Percentiles rank a stretch among this genome's conserved stretches.
These are phyloP conservation scores for Drosophila algonquin DNA, from an alignment of 2,888 invertebrate genomes.

Conservation along the genomic window DNA sequence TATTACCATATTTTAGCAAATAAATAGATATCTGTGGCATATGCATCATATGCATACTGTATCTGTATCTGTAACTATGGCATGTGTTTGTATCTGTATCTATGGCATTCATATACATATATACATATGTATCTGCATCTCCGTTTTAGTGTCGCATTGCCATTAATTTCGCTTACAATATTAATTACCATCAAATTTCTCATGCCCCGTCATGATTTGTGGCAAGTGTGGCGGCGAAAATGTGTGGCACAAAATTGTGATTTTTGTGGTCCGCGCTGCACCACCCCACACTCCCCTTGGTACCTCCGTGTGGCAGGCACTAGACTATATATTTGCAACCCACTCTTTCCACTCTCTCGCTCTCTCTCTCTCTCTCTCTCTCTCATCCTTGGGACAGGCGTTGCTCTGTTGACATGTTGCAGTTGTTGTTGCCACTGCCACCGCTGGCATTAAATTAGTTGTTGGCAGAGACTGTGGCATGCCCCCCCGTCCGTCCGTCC, in stretches of 20 bases:
- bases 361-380: constrained; percentile 1
- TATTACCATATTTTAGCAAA: not conserved
- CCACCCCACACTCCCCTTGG: constrained; percentile 10
- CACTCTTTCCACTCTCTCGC: constrained; percentile 11
- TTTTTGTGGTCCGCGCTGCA: not conserved
- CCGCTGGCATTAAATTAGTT: constrained; percentile 78
- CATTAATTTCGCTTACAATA: constrained; percentile 74
- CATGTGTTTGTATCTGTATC: not conserved
- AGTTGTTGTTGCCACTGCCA: constrained; percentile 59
- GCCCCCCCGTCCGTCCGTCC: constrained; percentile 32
- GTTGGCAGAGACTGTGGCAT: constrained; percentile 68
- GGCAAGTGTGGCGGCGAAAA: constrained; percentile 51
- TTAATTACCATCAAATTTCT: constrained; percentile 77
- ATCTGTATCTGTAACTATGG: not conserved
- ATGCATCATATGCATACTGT: not conserved
- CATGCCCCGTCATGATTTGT: constrained; percentile 71
- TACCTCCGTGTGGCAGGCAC: too few species aligned
- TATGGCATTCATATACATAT: constrained; percentile 21
- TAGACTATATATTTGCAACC: constrained; percentile 3
- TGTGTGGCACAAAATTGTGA: constrained; percentile 59
- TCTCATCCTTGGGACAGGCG: constrained; percentile 61
- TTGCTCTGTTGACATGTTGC: constrained; percentile 75
- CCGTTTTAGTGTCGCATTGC: constrained; percentile 65
- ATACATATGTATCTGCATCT: constrained; percentile 45
- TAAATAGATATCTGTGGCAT: not conserved